A percentile compares a stretch with the other conserved stretches of the same genome.
Conservation (phyloP, 2,113 vertebrate species). For the Corythornis cristatus region DNA sequence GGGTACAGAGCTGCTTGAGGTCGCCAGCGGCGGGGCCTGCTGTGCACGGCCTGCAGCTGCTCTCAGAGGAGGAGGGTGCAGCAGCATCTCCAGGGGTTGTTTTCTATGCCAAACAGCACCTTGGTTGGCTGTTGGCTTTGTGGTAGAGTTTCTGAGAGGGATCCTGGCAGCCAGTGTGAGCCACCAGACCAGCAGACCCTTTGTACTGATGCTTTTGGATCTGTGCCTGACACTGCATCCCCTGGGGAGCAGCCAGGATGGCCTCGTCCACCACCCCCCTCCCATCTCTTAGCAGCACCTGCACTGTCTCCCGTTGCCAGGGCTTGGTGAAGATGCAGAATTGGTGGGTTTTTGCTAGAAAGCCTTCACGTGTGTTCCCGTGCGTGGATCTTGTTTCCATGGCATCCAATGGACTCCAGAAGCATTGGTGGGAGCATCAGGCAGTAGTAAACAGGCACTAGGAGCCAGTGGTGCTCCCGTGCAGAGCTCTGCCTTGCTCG, state of each 20-base stretch:
- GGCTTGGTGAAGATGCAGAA: not conserved
- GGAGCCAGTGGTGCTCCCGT: not conserved
- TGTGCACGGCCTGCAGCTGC: not conserved
- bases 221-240: not conserved
- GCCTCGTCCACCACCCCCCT: not conserved
- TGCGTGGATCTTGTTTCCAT: slow-evolving; percentile 61
- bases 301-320: not conserved
- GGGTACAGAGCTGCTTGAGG: not conserved
- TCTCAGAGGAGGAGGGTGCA: not conserved
- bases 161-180: not conserved
- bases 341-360: not conserved
- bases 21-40: not conserved
- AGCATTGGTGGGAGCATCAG: not conserved
- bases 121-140: not conserved
- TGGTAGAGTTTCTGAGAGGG: not conserved
- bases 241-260: not conserved
- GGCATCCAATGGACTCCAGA: not conserved
- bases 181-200: not conserved
- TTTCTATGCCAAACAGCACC: not conserved
- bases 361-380: not conserved
- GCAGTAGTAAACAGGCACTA: slow-evolving; percentile 20
- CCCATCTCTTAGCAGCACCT: not conserved
- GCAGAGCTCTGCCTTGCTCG: not conserved
- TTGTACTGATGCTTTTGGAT: not conserved
- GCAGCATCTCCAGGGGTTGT: not conserved